Percentiles rank a stretch among this genome's conserved stretches.
Conservation (phyloP, 2,797 vertebrate species). For the Pangasius mekongensis region DNA sequence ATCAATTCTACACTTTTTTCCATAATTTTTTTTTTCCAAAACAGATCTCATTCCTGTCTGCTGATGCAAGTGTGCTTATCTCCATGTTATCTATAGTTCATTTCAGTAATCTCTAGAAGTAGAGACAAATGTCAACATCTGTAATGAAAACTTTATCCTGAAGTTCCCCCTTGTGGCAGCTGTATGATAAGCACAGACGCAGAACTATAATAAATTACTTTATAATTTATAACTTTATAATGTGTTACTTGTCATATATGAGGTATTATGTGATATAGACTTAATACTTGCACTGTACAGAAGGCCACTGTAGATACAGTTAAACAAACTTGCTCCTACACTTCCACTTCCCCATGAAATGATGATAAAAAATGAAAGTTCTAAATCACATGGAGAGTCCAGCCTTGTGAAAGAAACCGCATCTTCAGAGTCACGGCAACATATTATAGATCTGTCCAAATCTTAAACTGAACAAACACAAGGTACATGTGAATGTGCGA, state of each 20-base stretch:
- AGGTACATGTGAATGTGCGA: neutral
- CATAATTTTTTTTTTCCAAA: neutral
- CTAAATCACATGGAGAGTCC: neutral
- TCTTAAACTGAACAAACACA: neutral
- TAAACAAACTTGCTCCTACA: conserved; percentile 2
- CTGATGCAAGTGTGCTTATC: conserved; percentile 26
- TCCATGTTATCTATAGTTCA: conserved; percentile 3
- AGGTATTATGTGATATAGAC: neutral
- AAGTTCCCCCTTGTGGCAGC: conserved; percentile 51
- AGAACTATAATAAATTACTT: neutral
- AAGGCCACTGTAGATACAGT: neutral
- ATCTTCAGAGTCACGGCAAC: neutral
- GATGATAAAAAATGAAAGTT: conserved; percentile 24
- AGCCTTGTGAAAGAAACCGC: conserved; percentile 11
- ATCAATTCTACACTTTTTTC: neutral
- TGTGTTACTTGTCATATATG: neutral
- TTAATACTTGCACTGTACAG: neutral
- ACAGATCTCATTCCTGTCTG: conserved; percentile 23
- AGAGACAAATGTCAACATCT: neutral
- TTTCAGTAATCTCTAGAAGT: conserved; percentile 10
- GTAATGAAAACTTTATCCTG: conserved; percentile 1
- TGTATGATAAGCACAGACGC: neutral
- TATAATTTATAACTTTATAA: too few relatives aligned
- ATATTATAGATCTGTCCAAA: neutral
- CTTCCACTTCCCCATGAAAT: conserved; percentile 17